Percentiles rank a stretch among this genome's conserved stretches.
Conservation (phyloP, 2,797 vertebrate species). For the Heterohyrax brucei region DNA sequence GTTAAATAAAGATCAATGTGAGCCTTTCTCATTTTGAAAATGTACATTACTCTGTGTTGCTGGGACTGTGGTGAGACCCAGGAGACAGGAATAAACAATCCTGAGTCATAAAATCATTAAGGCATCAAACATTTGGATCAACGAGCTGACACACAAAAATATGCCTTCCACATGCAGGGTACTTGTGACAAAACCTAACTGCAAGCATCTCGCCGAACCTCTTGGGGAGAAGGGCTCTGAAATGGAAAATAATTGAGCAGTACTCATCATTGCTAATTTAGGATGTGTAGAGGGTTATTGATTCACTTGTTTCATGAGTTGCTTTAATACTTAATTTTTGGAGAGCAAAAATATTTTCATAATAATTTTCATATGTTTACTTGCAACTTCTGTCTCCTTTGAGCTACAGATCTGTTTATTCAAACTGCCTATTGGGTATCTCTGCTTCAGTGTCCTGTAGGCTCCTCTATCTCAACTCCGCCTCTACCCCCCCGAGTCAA, state of each 20-base stretch:
- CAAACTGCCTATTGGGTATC: accelerated
- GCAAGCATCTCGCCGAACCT: neutral
- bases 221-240: neutral
- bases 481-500: neutral
- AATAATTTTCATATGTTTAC: neutral
- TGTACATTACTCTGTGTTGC: neutral
- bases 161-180: neutral
- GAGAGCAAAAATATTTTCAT: constrained; percentile 41
- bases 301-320: neutral
- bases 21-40: constrained; percentile 3
- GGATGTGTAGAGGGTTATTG: neutral
- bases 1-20: neutral
- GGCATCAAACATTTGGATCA: neutral
- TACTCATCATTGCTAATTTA: neutral
- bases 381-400: neutral
- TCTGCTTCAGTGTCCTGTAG: accelerated
- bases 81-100: constrained; percentile 38
- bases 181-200: neutral
- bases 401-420: neutral
- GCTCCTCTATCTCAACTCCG: too few species aligned
- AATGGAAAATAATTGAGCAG: accelerated
- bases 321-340: constrained; percentile 44
- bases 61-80: neutral
- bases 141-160: neutral
- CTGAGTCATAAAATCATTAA: constrained; percentile 31